Evolutionary conservation across 2,888 invertebrate species (phyloP), one percentile per base, ranked within the genome.

Genomic region (Aphidoletes aphidimyza): DNA sequence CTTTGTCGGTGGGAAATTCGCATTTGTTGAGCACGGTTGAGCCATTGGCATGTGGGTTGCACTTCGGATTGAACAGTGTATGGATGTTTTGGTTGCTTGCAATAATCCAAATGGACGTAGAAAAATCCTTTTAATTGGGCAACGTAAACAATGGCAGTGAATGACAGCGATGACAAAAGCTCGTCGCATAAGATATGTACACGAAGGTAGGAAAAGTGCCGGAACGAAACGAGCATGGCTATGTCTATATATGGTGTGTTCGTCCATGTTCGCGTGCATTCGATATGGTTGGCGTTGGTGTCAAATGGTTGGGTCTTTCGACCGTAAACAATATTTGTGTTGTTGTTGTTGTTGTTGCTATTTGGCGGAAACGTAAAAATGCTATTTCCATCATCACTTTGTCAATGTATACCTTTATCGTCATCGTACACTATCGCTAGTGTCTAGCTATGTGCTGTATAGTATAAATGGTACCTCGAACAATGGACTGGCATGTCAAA

Each of bases 91-190:
- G 30, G 2, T 2, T 26, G 22, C 26, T n/a, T 5, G 6, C 5
- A 54, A 54, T 3, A 26, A 26, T 2, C 2, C 1, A 26, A 11
- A 22, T n/a, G 30, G 14, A 14, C 9, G 69, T 30, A 14, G 14
- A 30, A 3, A 69, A 69, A 30, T 30, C 69, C 34, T 69, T 69
- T 69, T 69, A 69, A 69, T 69, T 69, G 69, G 14, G 69, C 26
- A 69, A 69, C 14, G 69, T 69, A 69, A 69, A 69, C 30, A 69
- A 69, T 69, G 69, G 14, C 26, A 30, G 69, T 69, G 69, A 69
- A 30, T 69, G 69, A 69, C 69, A 69, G 54, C 17, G 47, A 19
- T 22, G 54, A 1, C 22, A 54, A 54, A 69, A 30, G 30, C 69
- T 17, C n/a, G 69, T 69, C 69, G 34, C 30, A 30, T 14, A 69